These are phyloP conservation scores for Thecophora atra DNA, from an alignment of 2,888 invertebrate species.

Conservation along the genomic window DNA sequence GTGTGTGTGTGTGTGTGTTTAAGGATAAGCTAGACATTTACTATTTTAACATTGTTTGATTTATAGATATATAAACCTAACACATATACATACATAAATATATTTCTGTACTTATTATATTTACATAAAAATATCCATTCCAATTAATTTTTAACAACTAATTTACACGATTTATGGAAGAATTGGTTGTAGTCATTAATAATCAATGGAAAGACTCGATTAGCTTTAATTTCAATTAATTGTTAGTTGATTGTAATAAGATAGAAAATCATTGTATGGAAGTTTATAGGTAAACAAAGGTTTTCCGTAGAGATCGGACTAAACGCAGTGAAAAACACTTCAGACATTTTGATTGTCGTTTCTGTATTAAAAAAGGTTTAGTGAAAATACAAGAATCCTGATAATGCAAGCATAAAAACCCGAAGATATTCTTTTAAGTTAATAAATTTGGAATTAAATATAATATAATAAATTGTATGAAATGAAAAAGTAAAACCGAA, in stretches of 20 bases:
- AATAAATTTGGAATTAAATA: no score
- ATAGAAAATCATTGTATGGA: background rate
- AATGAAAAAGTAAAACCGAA: no score
- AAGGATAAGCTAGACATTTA: constrained; percentile 34
- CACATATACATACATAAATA: background rate
- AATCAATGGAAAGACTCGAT: constrained; percentile 24
- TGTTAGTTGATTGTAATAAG: background rate
- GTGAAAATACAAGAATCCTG: no score
- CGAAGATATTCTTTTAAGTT: no score
- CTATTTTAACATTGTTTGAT: constrained; percentile 16
- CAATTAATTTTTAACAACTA: constrained; percentile 2
- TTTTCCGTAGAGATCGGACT: background rate
- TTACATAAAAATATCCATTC: background rate
- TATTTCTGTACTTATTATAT: background rate
- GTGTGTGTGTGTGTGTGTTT: background rate
- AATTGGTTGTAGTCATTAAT: constrained; percentile 22
- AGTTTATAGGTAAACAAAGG: background rate
- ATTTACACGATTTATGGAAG: constrained; percentile 22
- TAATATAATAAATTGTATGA: no score
- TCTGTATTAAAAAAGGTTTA: constrained; percentile 6
- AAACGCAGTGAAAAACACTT: background rate
- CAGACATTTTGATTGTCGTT: constrained; percentile 14
- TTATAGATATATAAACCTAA: background rate
- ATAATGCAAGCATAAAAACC: no score
- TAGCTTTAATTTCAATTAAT: background rate